Evolutionary conservation across 2,797 vertebrate genomes (phyloP).

Genomic region (Telmatherina bonti): DNA sequence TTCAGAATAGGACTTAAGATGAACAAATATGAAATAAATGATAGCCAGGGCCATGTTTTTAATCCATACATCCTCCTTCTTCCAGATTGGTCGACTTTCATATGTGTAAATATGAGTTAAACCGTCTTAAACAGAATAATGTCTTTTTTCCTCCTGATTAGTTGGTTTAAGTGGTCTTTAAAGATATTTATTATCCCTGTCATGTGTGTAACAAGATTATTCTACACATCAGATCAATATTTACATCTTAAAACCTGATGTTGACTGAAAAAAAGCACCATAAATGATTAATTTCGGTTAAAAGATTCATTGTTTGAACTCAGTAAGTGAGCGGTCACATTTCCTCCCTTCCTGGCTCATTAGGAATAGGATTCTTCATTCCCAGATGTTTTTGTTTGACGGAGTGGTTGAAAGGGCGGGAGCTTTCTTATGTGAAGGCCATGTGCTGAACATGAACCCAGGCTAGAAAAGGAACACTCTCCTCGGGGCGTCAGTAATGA

Average conservation of each 20-base stretch:
- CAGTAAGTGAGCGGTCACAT: slow-evolving; percentile 18
- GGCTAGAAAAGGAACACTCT: slow-evolving; percentile 40
- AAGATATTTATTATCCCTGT: neutral
- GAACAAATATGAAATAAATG: neutral
- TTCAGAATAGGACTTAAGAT: neutral
- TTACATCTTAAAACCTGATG: neutral
- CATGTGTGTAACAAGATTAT: neutral
- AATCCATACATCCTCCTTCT: neutral
- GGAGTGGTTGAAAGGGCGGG: slow-evolving; percentile 17
- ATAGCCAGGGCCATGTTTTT: neutral
- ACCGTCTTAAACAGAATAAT: too few relatives aligned
- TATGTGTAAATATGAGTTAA: neutral
- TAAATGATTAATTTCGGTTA: neutral
- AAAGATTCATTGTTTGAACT: neutral
- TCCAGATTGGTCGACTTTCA: neutral
- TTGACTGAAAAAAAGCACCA: neutral
- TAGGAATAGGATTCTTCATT: slow-evolving; percentile 35
- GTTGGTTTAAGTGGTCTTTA: neutral
- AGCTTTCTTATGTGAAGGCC: slow-evolving; percentile 62
- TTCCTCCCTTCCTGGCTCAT: slow-evolving; percentile 32
- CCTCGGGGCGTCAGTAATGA: slow-evolving; percentile 30
- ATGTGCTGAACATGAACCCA: slow-evolving; percentile 41
- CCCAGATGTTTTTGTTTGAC: slow-evolving; percentile 64
- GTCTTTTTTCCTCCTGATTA: neutral
- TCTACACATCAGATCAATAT: neutral